A percentile compares a stretch with the other conserved stretches of the same genome.
Evolutionary conservation across 92 coral and sea anemone genomes (phyloP).

Genomic region (Chrysogorgia sp.): DNA sequence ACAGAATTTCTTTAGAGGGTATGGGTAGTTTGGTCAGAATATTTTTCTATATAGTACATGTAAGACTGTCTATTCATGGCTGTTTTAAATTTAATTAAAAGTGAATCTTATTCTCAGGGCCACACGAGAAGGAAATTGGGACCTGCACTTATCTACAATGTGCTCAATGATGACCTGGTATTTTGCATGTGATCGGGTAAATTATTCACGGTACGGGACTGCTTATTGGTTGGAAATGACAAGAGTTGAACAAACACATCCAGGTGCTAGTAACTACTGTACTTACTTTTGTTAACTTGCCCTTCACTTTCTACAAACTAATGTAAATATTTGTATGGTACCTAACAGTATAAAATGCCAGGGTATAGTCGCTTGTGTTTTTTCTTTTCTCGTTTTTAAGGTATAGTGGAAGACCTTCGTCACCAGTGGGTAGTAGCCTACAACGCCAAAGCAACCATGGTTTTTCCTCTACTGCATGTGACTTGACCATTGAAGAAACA

Average conservation of each 20-base stretch:
- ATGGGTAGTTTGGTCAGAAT: too few relatives aligned
- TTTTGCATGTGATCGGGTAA: slow-evolving; percentile 44
- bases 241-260: slow-evolving; percentile 36
- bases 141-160: slow-evolving; percentile 42
- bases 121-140: slow-evolving; percentile 44
- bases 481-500: slow-evolving; percentile 33
- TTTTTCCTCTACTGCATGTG: slow-evolving; percentile 22
- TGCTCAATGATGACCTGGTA: slow-evolving; percentile 45
- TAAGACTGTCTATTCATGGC: too few relatives aligned
- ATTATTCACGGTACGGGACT: slow-evolving; percentile 53
- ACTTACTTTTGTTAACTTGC: too few relatives aligned
- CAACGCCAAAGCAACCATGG: slow-evolving; percentile 17
- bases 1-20: too few relatives aligned
- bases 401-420: background rate
- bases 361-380: too few relatives aligned
- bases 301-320: background rate
- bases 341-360: too few relatives aligned
- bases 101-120: too few relatives aligned
- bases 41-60: too few relatives aligned
- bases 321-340: too few relatives aligned
- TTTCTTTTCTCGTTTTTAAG: background rate
- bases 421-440: slow-evolving; percentile 27
- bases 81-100: too few relatives aligned
- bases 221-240: slow-evolving; percentile 56
- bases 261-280: slow-evolving; percentile 42